phyloP scores from a whole-genome alignment of 1,140 invertebrate species.

The Brachionus rotundiformis region DNA sequence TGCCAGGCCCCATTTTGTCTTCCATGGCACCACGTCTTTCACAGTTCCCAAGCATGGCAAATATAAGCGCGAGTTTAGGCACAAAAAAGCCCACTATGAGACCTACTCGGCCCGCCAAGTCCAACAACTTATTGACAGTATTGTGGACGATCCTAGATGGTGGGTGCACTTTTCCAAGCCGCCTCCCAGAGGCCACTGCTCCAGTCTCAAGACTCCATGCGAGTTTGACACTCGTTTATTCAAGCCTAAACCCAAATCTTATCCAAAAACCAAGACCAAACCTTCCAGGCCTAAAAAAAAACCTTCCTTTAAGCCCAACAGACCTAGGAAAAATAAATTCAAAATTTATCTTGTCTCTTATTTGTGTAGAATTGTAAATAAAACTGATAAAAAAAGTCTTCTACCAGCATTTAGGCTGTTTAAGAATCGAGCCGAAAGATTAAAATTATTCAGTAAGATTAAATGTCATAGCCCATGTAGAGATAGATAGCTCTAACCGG shows the following conservation, averaged over 20 bases:
- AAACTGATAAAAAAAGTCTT: neutral
- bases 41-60: neutral
- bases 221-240: neutral
- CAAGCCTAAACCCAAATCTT: neutral
- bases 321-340: neutral
- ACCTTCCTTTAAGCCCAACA: neutral
- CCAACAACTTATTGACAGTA: neutral
- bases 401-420: neutral
- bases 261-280: neutral
- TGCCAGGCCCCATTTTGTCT: neutral
- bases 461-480: no score
- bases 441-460: slow-evolving; percentile 34
- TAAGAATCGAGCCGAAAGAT: slow-evolving; percentile 11
- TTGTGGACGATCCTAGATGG: slow-evolving; percentile 41
- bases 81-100: neutral
- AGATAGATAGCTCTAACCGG: neutral
- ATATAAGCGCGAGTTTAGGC: slow-evolving; percentile 4
- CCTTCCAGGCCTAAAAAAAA: neutral
- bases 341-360: neutral
- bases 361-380: neutral
- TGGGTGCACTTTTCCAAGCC: neutral
- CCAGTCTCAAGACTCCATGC: neutral
- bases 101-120: neutral
- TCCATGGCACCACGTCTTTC: neutral
- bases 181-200: neutral